Percentiles rank a stretch among this genome's conserved stretches.
Evolutionary conservation across 1,140 invertebrate species (phyloP).

Genomic region (Tribolium madens): DNA sequence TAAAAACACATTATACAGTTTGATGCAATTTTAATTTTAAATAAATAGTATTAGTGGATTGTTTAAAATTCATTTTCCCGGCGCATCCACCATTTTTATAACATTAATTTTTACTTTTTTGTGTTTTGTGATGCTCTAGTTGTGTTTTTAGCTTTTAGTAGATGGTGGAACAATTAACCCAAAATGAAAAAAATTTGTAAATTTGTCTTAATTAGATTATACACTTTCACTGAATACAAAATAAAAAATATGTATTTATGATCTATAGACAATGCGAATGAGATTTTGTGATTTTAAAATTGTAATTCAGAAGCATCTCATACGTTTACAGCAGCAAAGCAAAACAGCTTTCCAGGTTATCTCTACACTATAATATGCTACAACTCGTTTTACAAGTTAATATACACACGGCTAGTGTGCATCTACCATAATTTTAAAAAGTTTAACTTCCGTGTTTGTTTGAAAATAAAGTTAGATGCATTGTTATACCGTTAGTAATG

Average conservation of each 20-base stretch:
- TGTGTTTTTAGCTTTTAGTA: too few species aligned
- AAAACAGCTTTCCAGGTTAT: conserved; percentile 18
- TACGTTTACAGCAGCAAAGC: conserved; percentile 17
- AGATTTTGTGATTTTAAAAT: conserved; percentile 19
- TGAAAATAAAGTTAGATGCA: conserved; percentile 7
- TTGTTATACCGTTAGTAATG: not conserved
- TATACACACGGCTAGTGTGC: conserved; percentile 11
- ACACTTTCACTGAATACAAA: not conserved
- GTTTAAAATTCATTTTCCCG: not conserved
- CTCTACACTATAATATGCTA: conserved; percentile 18
- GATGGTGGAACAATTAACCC: not conserved
- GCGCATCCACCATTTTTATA: not conserved
- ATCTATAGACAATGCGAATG: not conserved
- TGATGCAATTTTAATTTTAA: too few species aligned
- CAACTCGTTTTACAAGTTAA: conserved; percentile 34
- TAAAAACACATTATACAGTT: not conserved
- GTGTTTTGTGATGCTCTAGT: too few species aligned
- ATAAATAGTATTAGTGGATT: not conserved
- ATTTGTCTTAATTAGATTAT: not conserved
- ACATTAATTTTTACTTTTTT: not conserved
- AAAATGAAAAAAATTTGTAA: not conserved
- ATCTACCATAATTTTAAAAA: conserved; percentile 30
- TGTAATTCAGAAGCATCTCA: conserved; percentile 2
- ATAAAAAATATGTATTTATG: conserved; percentile 7
- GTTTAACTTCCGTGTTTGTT: conserved; percentile 5